These are phyloP conservation scores for Mizuhopecten yessoensis DNA, from an alignment of 1,140 invertebrate genomes.

Conservation along the genomic window DNA sequence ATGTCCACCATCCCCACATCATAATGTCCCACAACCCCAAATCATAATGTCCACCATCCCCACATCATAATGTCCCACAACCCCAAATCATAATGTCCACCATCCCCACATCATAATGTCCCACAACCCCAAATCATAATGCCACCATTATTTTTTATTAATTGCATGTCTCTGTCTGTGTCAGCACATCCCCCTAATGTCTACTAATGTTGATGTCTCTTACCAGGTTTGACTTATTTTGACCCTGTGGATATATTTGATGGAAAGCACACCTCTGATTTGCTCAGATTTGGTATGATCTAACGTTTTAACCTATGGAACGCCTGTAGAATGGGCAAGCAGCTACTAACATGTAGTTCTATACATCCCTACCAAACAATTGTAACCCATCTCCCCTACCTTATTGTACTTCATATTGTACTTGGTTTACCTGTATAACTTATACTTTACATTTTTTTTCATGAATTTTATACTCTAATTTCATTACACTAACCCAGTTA, in stretches of 20 bases:
- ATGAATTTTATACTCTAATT: no score
- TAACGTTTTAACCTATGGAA: not conserved
- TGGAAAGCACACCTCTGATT: slow-evolving; percentile 62
- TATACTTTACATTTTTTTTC: no score
- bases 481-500: no score
- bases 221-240: slow-evolving; percentile 53
- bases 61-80: no score
- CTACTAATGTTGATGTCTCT: slow-evolving; percentile 31
- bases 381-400: not conserved
- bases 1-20: not conserved
- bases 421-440: not conserved
- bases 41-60: no score
- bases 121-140: no score
- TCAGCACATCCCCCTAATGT: not conserved
- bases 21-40: no score
- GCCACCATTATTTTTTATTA: not conserved
- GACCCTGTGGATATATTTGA: slow-evolving; percentile 62
- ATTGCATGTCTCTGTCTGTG: slow-evolving; percentile 10
- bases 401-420: not conserved
- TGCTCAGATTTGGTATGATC: slow-evolving; percentile 61
- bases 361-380: not conserved
- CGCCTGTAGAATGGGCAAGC: not conserved
- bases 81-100: no score
- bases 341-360: slow-evolving; percentile 9
- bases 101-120: no score